Base-by-base conservation (phyloP, 2,113 vertebrate genomes). In the Oncorhynchus mykiss region DNA sequence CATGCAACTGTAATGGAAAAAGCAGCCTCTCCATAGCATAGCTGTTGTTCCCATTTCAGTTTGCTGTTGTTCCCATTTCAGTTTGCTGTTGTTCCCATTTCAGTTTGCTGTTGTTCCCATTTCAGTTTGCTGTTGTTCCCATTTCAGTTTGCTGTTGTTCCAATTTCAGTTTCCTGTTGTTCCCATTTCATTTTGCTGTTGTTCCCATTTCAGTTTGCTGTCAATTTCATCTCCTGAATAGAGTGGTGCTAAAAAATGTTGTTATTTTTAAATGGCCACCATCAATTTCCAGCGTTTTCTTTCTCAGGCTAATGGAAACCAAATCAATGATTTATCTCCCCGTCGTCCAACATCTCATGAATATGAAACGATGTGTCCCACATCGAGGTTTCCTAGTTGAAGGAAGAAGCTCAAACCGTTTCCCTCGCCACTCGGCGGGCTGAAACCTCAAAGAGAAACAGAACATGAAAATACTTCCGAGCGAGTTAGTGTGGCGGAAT, bases 161-260 rank as follows among this genome's bases (percentile, higher is more conserved):
- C 34, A 5, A 34, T 34, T 34, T 34, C 31, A 34, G 34, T 39
- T 39, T 39, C 1, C 25, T 2, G 25, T 25, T 24, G 22, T 24
- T 24, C 22, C 22, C 25, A 25, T 25, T 25, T 25, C 25, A 25
- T 1, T 25, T 25, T 25, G 9, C 9, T 16, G 65, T 27, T 66
- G 22, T 34, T 7, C 31, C 31, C 31, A 34, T 34, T 34, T 34
- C 31, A 34, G 34, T 39, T 39, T 39, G 34, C 34, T 39, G 34
- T 39, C 2, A 39, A 39, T 39, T 78, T 75, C 79, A 72, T 18
- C 72, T 39, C 54, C 18, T 67, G 14, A 20, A 1, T 13, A 14
- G 57, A 39, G 27, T 67, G 13, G 25, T 27, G 27, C 12, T 60
- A 34, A 34, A 34, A 34, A 34, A 7, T 24, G 22, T 24, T 24